Evolutionary conservation across 2,797 vertebrate species (phyloP), one percentile per base, ranked within the genome.

Genomic region (Clarias laeviceps): DNA sequence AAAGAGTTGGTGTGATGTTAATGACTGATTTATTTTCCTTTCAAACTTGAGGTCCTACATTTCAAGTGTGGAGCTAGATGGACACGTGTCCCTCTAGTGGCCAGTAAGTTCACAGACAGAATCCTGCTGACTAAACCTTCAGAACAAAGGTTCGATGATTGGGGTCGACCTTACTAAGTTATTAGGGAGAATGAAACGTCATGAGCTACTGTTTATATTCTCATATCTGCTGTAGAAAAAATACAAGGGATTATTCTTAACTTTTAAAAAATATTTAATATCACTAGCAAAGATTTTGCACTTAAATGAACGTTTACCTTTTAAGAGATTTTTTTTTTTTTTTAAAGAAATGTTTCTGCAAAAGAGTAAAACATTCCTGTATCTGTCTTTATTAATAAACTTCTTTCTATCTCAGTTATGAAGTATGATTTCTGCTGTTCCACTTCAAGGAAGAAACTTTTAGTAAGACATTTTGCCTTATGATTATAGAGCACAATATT

Each of bases 231-330:
- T 96, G 93, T 94, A 94, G 93, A 83, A 94, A 94, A 82, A 74
- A 91, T 94, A 95, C 92, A 95, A 95, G 93, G 94, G 93, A 91
- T 93, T 90, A 87, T 88, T 85, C 83, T 88, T 87, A 89, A 89
- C 86, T 82, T 89, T 90, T 88, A 87, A 70, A 66, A 78, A 83
- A 79, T 86, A 93, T 93, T 89, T 90, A 87, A 93, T 93, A 90
- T 92, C 91, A 91, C 91, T 94, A 93, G 94, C 94, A 95, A 94
- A 94, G 91, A 93, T 94, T 95, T 96, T 96, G 95, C 95, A 96
- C 95, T 96, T 96, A 95, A 94, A 93, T 91, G 83, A 89, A 94
- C 90, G 89, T 90, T 94, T 94, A 95, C 92, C 93, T 93, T 94
- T 88, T 88, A 77, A 94, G 90, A 89, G 88, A 91, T 91, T 93